Percentiles rank a stretch among this genome's conserved stretches.
Conservation (phyloP, 2,888 invertebrate species). For the Rambutsinella grinnellia region DNA sequence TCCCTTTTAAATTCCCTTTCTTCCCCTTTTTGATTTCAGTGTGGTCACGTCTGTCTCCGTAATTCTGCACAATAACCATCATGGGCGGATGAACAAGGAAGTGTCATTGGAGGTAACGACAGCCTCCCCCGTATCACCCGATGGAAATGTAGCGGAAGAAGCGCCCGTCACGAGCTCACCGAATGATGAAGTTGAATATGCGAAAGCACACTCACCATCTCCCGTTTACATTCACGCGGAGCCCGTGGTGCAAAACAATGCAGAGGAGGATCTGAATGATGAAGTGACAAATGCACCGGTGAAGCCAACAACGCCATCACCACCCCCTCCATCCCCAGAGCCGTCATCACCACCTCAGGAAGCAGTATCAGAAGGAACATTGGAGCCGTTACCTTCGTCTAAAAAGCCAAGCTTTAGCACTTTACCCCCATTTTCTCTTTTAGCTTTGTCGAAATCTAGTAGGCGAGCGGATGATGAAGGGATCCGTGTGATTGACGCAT, state of each 20-base stretch:
- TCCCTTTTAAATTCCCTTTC: no score
- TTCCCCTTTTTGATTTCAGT: constrained; percentile 70
- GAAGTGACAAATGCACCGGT: constrained; percentile 11
- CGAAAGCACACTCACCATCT: constrained; percentile 12
- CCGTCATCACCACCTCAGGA: constrained; percentile 70
- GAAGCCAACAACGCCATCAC: constrained; percentile 68
- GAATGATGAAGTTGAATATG: background rate
- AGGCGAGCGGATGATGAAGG: constrained; percentile 53
- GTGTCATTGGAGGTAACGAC: constrained; percentile 27
- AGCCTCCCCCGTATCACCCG: constrained; percentile 6
- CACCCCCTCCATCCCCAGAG: constrained; percentile 72
- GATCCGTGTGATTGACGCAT: constrained; percentile 64
- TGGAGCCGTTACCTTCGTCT: background rate
- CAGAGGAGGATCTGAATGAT: constrained; percentile 18
- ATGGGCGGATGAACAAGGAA: constrained; percentile 40
- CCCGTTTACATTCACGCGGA: constrained; percentile 38
- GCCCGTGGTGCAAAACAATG: constrained; percentile 31
- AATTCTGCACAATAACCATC: constrained; percentile 50
- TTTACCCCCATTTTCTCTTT: constrained; percentile 19
- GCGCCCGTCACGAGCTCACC: background rate
- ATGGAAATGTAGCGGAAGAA: constrained; percentile 7
- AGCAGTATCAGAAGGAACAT: background rate
- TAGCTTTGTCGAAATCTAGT: constrained; percentile 25
- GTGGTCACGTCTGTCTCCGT: constrained; percentile 78
- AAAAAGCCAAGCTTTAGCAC: background rate